These are phyloP conservation scores for Hypolimnas misippus DNA, from an alignment of 2,888 invertebrate species.

Conservation along the genomic window DNA sequence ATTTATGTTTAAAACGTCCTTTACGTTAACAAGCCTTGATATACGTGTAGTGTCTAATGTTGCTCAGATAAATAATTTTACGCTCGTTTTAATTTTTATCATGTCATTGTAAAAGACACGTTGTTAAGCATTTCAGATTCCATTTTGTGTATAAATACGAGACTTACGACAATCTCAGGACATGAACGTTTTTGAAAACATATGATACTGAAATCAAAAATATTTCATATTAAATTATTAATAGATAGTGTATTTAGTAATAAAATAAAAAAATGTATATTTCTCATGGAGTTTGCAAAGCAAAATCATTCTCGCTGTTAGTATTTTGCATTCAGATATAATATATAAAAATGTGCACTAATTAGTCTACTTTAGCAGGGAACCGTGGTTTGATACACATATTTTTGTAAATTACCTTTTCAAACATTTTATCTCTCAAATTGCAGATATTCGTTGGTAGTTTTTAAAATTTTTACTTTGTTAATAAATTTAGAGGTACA, in stretches of 20 bases:
- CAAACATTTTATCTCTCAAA: conserved; percentile 1
- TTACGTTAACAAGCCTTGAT: too few relatives aligned
- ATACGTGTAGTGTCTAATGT: too few relatives aligned
- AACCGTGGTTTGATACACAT: neutral
- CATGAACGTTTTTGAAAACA: too few relatives aligned
- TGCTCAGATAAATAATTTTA: too few relatives aligned
- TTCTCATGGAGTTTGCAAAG: neutral
- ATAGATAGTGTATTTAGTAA: neutral
- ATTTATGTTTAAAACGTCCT: too few relatives aligned
- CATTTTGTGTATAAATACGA: too few relatives aligned
- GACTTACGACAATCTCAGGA: too few relatives aligned
- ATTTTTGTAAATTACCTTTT: conserved; percentile 4
- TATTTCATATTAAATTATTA: neutral
- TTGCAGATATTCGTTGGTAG: neutral
- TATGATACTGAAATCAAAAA: too few relatives aligned
- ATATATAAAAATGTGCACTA: neutral
- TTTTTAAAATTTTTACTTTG: neutral
- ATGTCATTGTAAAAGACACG: too few relatives aligned
- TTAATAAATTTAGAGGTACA: neutral
- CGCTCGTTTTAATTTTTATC: too few relatives aligned
- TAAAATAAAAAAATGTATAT: neutral
- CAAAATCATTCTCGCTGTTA: neutral
- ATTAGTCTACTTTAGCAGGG: conserved; percentile 2
- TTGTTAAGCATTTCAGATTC: too few relatives aligned
- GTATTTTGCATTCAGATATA: neutral